Base-by-base conservation (phyloP, 2,113 vertebrate genomes). In the Equus przewalskii region DNA sequence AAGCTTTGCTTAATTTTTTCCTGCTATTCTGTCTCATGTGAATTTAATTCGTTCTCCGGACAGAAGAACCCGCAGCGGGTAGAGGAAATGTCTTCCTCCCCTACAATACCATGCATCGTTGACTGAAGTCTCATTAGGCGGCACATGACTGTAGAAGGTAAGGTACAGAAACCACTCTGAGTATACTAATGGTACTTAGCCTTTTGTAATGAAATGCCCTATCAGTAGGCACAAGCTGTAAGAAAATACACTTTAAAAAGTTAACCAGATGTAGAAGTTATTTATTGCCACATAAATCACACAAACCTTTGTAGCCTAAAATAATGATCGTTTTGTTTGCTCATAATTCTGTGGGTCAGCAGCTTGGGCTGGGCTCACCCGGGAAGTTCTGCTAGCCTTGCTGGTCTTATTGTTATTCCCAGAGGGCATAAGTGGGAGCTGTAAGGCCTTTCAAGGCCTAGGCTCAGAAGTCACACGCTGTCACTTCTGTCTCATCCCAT, bases 291-390 rank as follows among this genome's bases (percentile, higher is more conserved):
- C 18, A 36, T 78, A 94, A 81, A 92, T 65, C 46, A 30, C 36
- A 76, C 54, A 65, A 82, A 88, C 78, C 36, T 44, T 49, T 75
- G 33, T 69, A 75, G 21, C 85, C 62, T 83, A 51, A 64, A 83
- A 83, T 83, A 36, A 54, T 16, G 73, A 41, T 30, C 15, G 36
- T 83, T 87, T 46, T 56, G 91, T 46, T 97, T 96, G 44, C 88
- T 94, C 3, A 19, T 91, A 75, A 65, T 62, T 73, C 67, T 51
- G 16, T 91, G 90, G 65, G 15, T 72, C 8, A 91, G 81, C 44
- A 75, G 3, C 70, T 82, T 62, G 64, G 30, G 5, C 11, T 72
- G 51, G 46, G 36, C 33, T 60, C 75, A 85, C 10, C 33, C 6
- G 6, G 36, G 36, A 41, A 41, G 36, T 41, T 41, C 7, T 64